Evolutionary conservation across 2,888 invertebrate species (phyloP).

Genomic region (Drosophila atripex): DNA sequence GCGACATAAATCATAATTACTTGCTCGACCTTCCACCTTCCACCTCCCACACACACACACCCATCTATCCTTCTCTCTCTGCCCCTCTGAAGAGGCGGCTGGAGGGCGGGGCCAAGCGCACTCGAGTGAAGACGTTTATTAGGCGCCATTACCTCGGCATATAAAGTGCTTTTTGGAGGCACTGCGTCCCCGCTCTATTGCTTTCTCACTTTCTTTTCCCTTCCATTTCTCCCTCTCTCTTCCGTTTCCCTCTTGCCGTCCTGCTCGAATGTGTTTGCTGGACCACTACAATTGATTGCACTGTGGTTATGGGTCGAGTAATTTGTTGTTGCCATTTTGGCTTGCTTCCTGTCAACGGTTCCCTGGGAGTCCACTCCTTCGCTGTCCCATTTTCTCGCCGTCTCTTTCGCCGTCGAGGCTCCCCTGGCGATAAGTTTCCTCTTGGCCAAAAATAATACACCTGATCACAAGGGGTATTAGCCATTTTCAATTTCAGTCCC

Average conservation of each 20-base stretch:
- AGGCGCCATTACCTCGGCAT: constrained; percentile 71
- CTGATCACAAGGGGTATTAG: constrained; percentile 27
- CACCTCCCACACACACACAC: background rate
- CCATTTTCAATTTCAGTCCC: constrained; percentile 3
- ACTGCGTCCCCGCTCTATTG: constrained; percentile 18
- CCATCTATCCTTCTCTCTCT: background rate
- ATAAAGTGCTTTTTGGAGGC: constrained; percentile 63
- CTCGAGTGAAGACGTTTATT: constrained; percentile 72
- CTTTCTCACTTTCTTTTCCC: constrained; percentile 1
- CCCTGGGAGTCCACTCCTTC: constrained; percentile 23
- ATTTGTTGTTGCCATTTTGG: constrained; percentile 59
- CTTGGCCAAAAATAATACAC: constrained; percentile 25
- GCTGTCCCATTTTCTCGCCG: constrained; percentile 4
- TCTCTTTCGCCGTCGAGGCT: background rate
- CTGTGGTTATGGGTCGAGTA: constrained; percentile 69
- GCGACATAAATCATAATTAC: constrained; percentile 71
- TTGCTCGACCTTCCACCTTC: constrained; percentile 39
- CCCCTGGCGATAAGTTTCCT: constrained; percentile 46
- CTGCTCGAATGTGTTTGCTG: constrained; percentile 42
- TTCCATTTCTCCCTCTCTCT: background rate
- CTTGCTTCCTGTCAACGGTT: constrained; percentile 23
- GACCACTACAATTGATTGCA: constrained; percentile 70
- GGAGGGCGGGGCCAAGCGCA: constrained; percentile 39
- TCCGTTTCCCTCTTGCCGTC: constrained; percentile 10
- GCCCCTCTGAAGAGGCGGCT: background rate